Percentiles rank a stretch among this genome's conserved stretches.
phyloP scores from a whole-genome alignment of 2,888 invertebrate genomes.

The Aleiodes alternator region DNA sequence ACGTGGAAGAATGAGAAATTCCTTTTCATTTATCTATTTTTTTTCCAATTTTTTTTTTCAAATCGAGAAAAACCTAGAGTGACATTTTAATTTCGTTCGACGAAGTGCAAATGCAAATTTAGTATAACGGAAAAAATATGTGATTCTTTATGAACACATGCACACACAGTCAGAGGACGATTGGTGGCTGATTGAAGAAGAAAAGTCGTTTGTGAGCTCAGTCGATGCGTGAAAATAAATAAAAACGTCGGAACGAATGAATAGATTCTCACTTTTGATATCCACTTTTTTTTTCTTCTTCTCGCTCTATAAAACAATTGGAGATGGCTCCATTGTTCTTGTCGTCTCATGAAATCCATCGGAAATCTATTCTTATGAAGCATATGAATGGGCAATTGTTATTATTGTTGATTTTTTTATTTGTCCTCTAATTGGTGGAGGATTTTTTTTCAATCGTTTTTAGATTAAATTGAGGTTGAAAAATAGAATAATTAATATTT shows the following conservation, averaged over 20 bases:
- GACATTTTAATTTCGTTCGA: slow-evolving; percentile 36
- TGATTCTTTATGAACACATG: background rate
- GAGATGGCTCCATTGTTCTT: background rate
- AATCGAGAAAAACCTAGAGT: slow-evolving; percentile 11
- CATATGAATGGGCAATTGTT: too few relatives aligned
- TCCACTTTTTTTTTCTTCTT: slow-evolving; percentile 5
- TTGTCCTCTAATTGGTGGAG: too few relatives aligned
- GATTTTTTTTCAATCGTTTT: background rate
- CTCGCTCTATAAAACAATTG: background rate
- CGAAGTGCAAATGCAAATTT: slow-evolving; percentile 36
- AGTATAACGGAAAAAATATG: background rate
- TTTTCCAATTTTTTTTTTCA: too few relatives aligned
- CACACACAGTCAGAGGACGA: background rate
- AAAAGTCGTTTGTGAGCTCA: slow-evolving; percentile 14
- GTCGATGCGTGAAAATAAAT: slow-evolving; percentile 45
- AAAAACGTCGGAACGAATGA: slow-evolving; percentile 33
- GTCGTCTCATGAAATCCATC: too few relatives aligned
- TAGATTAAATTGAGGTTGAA: too few relatives aligned
- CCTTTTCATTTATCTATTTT: background rate
- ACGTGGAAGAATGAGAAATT: slow-evolving; percentile 16
- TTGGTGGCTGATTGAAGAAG: too few relatives aligned
- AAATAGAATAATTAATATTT: too few relatives aligned
- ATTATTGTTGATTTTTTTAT: too few relatives aligned
- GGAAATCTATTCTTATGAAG: too few relatives aligned
- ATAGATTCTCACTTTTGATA: background rate